phyloP scores from a whole-genome alignment of 2,113 vertebrate species.

The Hiodon tergisus region DNA sequence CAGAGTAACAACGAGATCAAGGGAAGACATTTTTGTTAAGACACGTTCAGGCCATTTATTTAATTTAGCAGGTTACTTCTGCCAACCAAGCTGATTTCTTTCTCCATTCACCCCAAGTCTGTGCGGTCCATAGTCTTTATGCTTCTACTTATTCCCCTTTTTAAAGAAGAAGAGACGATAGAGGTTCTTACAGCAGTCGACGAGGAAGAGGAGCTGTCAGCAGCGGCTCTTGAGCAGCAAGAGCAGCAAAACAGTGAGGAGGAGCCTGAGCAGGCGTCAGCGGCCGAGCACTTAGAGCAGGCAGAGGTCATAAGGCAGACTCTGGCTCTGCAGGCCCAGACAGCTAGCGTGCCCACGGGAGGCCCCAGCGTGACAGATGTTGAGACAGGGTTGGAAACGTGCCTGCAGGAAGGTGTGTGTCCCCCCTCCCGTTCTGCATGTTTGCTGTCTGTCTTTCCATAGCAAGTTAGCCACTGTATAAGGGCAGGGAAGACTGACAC shows the following conservation, averaged over 20 bases:
- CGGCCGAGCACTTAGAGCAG: constrained; percentile 64
- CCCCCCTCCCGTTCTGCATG: constrained; percentile 77
- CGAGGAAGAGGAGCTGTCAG: constrained; percentile 70
- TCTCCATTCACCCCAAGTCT: constrained; percentile 62
- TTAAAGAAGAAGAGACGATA: constrained; percentile 81
- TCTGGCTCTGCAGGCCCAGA: constrained; percentile 58
- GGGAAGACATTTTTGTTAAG: too few species aligned
- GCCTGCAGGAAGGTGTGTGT: constrained; percentile 82
- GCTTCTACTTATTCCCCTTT: constrained; percentile 80
- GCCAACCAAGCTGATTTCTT: constrained; percentile 62
- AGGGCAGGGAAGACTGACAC: constrained; percentile 57
- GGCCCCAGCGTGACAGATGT: constrained; percentile 66
- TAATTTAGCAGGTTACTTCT: constrained; percentile 14
- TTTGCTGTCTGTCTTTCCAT: constrained; percentile 43
- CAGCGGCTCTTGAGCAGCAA: constrained; percentile 74
- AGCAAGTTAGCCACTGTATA: constrained; percentile 28
- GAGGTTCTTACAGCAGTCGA: constrained; percentile 72
- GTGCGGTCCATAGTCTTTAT: constrained; percentile 83
- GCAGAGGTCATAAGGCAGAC: constrained; percentile 65
- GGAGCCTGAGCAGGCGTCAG: constrained; percentile 67
- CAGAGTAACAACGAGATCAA: too few species aligned
- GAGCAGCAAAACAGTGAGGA: constrained; percentile 71
- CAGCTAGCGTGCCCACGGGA: constrained; percentile 65
- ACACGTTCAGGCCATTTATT: too few species aligned
- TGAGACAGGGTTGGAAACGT: constrained; percentile 63